Evolutionary conservation across 2,113 vertebrate genomes (phyloP), one percentile per base, ranked within the genome.

Genomic region (Megalops atlanticus): DNA sequence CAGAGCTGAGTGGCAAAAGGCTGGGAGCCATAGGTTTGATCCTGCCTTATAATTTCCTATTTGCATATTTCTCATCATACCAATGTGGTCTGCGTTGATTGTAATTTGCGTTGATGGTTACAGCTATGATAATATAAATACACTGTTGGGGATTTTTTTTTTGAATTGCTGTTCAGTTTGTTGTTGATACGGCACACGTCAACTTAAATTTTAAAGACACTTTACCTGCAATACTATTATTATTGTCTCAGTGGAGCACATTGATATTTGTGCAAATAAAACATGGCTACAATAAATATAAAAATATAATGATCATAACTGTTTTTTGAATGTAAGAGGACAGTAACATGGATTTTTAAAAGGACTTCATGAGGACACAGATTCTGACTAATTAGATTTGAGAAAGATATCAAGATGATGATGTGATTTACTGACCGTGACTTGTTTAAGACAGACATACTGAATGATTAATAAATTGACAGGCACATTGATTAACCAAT

Each of bases 21-120:
- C 31, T 64, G 58, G n/a, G 11, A 64, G 58, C 69, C 11, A 27
- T 38, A 33, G 69, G 16, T 36, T 38, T 71, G n/a, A 64, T 64
- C 31, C 58, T n/a, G 58, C 58, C n/a, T n/a, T 64, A n/a, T 64
- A 64, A 64, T 64, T 64, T 24, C 58, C 31, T 64, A 64, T 64
- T 64, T 64, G 58, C 58, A 64, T 64, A 64, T 64, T 64, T 64
- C 24, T 64, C n/a, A 64, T 64, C 58, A 64, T 64, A 64, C n/a
- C 58, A 64, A n/a, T n/a, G 12, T 64, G 58, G 31, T 64, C 24
- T 11, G 58, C 31, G 31, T 64, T 64, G 58, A 64, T 64, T 64
- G 24, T 64, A 24, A 64, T 64, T 64, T 64, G 58, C 31, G 31
- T 31, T 64, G 58, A n/a, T 64, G 58, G 31, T 64, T 64, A 64